Evolutionary conservation across 2,888 invertebrate species (phyloP).

Genomic region (Mythimna loreyi): DNA sequence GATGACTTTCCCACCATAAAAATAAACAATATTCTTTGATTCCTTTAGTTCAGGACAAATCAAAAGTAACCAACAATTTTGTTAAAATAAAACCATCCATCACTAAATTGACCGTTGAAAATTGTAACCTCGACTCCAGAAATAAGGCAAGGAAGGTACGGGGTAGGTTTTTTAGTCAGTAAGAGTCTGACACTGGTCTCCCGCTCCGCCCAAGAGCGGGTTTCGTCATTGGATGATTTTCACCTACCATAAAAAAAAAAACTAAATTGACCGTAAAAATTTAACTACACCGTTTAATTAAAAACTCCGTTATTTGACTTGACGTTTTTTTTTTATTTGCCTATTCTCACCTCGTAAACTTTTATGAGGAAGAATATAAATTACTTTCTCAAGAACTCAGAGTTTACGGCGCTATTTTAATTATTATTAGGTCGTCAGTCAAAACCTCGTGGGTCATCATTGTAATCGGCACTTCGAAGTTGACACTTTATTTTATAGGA

Average conservation of each 20-base stretch:
- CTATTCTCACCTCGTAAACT: slow-evolving; percentile 62
- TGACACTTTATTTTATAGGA: slow-evolving; percentile 28
- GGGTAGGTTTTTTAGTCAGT: too few relatives aligned
- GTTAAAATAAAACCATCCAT: slow-evolving; percentile 1
- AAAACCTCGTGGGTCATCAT: slow-evolving; percentile 25
- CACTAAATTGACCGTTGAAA: slow-evolving; percentile 28
- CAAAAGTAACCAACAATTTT: neutral
- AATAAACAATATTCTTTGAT: too few relatives aligned
- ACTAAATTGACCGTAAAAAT: slow-evolving; percentile 35
- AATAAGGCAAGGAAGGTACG: too few relatives aligned
- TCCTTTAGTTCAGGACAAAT: neutral
- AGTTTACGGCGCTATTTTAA: slow-evolving; percentile 55
- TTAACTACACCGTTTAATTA: slow-evolving; percentile 49
- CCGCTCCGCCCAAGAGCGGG: too few relatives aligned
- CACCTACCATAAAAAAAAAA: too few relatives aligned
- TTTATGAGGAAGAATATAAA: slow-evolving; percentile 63
- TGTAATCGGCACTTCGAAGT: slow-evolving; percentile 23
- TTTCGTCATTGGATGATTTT: too few relatives aligned
- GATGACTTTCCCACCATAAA: too few relatives aligned
- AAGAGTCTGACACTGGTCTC: too few relatives aligned
- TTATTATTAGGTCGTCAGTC: slow-evolving; percentile 53
- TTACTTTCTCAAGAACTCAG: slow-evolving; percentile 55
- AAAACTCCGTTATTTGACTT: slow-evolving; percentile 43
- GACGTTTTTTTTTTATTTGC: slow-evolving; percentile 55
- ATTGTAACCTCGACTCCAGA: too few relatives aligned